phyloP scores from a whole-genome alignment of 2,888 invertebrate species.

The Nipponacmea schrenckii region DNA sequence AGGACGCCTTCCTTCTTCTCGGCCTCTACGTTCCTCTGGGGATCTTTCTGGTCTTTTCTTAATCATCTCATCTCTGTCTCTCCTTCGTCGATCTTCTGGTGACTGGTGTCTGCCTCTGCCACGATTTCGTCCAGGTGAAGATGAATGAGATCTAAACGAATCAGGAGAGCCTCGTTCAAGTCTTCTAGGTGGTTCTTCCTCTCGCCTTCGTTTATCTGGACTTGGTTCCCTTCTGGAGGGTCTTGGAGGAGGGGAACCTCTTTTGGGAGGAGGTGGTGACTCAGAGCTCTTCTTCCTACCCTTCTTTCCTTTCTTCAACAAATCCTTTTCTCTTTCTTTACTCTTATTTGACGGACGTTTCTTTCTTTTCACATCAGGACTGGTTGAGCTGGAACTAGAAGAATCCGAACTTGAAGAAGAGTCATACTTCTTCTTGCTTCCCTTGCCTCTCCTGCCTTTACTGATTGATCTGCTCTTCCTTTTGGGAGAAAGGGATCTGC shows the following conservation, averaged over 20 bases:
- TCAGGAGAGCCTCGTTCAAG: conserved; percentile 11
- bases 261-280: conserved; percentile 25
- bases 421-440: conserved; percentile 27
- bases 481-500: not conserved
- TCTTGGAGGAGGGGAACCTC: conserved; percentile 28
- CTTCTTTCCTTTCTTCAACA: not conserved
- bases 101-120: conserved; percentile 5
- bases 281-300: conserved; percentile 23
- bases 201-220: conserved; percentile 19
- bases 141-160: conserved; percentile 10
- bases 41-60: conserved; percentile 14
- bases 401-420: not conserved
- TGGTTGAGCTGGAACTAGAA: not conserved
- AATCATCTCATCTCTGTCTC: conserved; percentile 14
- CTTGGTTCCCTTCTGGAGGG: conserved; percentile 20
- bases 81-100: conserved; percentile 12
- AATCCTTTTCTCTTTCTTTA: conserved; percentile 25
- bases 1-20: conserved; percentile 13
- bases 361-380: conserved; percentile 27
- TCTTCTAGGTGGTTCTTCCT: not conserved
- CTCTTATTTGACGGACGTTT: conserved; percentile 7
- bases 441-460: conserved; percentile 29
- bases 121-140: conserved; percentile 13
- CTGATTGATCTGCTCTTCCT: conserved; percentile 30
- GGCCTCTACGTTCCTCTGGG: conserved; percentile 11